Evolutionary conservation across 2,888 invertebrate genomes (phyloP).

Genomic region (Serrognathus titanus): DNA sequence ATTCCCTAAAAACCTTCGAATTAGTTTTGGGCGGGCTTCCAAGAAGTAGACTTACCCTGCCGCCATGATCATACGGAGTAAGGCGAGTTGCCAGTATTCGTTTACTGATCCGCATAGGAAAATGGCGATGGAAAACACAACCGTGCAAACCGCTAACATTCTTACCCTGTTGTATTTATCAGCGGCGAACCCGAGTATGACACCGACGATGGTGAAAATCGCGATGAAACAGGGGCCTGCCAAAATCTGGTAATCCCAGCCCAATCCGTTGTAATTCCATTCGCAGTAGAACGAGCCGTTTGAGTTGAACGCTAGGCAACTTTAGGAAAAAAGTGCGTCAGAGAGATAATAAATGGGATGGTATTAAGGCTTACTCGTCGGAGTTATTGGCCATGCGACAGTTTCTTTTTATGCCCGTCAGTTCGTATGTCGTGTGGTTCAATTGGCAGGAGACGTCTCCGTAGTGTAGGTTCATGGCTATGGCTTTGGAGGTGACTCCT

Average conservation of each 20-base stretch:
- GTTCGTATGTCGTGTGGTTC: conserved; percentile 58
- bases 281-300: conserved; percentile 80
- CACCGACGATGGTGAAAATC: conserved; percentile 84
- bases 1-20: conserved; percentile 56
- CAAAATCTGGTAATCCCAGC: conserved; percentile 86
- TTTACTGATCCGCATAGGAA: conserved; percentile 80
- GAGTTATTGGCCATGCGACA: conserved; percentile 58
- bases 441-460: conserved; percentile 83
- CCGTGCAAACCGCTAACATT: conserved; percentile 71
- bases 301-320: conserved; percentile 61
- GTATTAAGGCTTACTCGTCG: conserved; percentile 47
- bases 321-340: conserved; percentile 37
- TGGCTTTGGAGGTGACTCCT: conserved; percentile 83
- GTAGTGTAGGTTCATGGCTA: conserved; percentile 79
- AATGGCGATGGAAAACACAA: conserved; percentile 79
- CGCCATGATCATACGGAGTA: conserved; percentile 82
- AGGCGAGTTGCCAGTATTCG: conserved; percentile 86
- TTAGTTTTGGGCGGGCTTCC: background rate
- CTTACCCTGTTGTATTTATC: conserved; percentile 75
- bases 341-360: background rate
- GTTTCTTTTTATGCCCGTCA: conserved; percentile 53
- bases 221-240: conserved; percentile 93
- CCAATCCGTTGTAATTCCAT: conserved; percentile 91
- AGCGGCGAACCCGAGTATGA: conserved; percentile 78
- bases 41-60: conserved; percentile 60